Evolutionary conservation across 2,113 vertebrate species (phyloP), one percentile per base, ranked within the genome.

Genomic region (Callionymus lyra): DNA sequence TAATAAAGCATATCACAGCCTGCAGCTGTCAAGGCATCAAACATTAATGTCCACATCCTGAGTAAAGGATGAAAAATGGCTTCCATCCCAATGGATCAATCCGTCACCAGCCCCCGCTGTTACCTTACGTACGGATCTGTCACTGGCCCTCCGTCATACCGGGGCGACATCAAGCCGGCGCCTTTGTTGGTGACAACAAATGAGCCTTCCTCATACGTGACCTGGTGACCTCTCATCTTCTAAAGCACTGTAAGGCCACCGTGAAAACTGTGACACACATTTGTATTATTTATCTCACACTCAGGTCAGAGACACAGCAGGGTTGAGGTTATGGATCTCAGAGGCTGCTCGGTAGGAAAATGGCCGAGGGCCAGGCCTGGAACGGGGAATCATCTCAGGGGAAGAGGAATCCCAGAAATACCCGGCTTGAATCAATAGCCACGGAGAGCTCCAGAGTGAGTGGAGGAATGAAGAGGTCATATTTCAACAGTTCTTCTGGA

Each of bases 381-480:
- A 70, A 52, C 34, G 52, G 19, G 46, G 6, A 21, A 37, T 48
- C 2, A 3, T 31, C 56, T 39, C 68, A 50, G 12, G 34, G 60
- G 55, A 53, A 53, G 51, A 34, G 39, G 34, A 41, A 40, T 15
- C 18, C 37, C 38, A 55, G 60, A 74, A 70, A 57, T 56, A 46
- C 60, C 59, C 57, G 2, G n/a, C 36, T 13, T 14, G 50, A 53
- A 67, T 79, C 70, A 37, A 75, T 75, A 59, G 16, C 1, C 12
- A 5, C 12, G 12, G 37, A 18, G 41, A 64, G 56, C 54, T 6
- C 34, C 44, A 47, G 37, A 37, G 50, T 38, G 34, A 19, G 1
- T 18, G 14, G 38, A 42, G 16, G 33, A 16, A 45, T 35, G 15
- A 13, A 46, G 54, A 40, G 50, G 56, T 79, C 37, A 31, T 35